phyloP scores from a whole-genome alignment of 2,888 invertebrate genomes.

The Eupithecia pulchellata region DNA sequence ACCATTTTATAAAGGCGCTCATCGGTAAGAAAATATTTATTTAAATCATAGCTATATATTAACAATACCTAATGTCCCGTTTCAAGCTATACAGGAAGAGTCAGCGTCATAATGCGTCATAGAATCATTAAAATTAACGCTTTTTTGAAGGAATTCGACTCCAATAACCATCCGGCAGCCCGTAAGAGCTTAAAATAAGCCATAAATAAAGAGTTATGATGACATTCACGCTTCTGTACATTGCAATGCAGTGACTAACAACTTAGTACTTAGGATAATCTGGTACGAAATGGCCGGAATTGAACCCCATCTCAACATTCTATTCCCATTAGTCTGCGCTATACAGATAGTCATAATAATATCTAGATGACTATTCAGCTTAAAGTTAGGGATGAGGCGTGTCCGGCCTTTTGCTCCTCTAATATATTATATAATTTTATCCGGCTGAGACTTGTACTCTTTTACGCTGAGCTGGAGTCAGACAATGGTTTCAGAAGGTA shows the following conservation, averaged over 20 bases:
- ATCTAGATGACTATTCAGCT: conserved; percentile 14
- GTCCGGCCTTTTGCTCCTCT: background rate
- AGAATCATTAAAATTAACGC: background rate
- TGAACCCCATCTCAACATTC: conserved; percentile 11
- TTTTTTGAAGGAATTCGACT: background rate
- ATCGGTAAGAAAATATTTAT: too few relatives aligned
- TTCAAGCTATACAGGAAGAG: background rate
- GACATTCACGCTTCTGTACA: background rate
- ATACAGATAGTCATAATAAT: conserved; percentile 17
- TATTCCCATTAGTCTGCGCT: conserved; percentile 13
- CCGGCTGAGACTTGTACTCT: background rate
- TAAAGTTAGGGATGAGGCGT: conserved; percentile 5
- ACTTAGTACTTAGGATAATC: background rate
- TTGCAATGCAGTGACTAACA: conserved; percentile 9
- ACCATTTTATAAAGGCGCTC: too few relatives aligned
- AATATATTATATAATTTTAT: too few relatives aligned
- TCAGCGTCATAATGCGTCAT: background rate
- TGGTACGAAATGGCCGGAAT: conserved; percentile 3
- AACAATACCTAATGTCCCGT: background rate
- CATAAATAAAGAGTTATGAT: conserved; percentile 1
- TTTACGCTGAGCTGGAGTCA: background rate
- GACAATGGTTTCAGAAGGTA: background rate
- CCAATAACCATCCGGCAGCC: background rate
- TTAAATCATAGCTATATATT: too few relatives aligned
- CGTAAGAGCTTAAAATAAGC: conserved; percentile 3